Base-by-base conservation (phyloP, 64 coral and sea anemone species). In the Porites australiensis region DNA sequence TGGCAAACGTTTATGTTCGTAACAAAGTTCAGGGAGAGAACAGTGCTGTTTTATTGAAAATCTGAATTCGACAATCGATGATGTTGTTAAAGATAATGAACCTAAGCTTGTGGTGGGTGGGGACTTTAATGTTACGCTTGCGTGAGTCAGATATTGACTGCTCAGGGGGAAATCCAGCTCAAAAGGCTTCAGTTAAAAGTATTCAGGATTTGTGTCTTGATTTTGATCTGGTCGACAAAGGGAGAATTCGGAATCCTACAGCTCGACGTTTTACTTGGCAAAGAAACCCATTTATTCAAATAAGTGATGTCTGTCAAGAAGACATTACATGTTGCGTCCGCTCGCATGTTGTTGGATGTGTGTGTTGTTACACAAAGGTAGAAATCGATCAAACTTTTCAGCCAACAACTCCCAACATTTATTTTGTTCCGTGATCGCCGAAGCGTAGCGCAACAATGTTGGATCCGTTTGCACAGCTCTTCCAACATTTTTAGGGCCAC, bases 1-100 rank as follows among this genome's bases (percentile, higher is more conserved):
- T 93, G 3, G 75, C 61, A 22, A 93, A 93, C 72, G 20, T 93
- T 70, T 93, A 93, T 44, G 91, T 84, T 70, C 91, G 83, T 59
- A 88, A 87, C 58, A 59, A 88, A 55, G 70, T 50, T 44, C 44
- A 67, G 27, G 27, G 27, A 37, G 27, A 78, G 91, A 93, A 64
- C 83, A 93, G 73, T 18, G 57, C 8, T 19, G 53, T 27, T 79
- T 93, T 80, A 87, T 93, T 78, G 75, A 86, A 21, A 48, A 68
- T 12, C 11, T 80, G 27, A 80, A 65, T 18, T 27, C 64, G 3
- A 61, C 45, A 16, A 66, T 93, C 8, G 50, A 88, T 53, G 51
- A 87, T 1, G 46, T 77, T 52, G 82, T 75, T 47, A 2, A 82
- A 86, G 51, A 37, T 37, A 37, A 37, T 37, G 27, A 37, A 37